Percentiles rank a stretch among this genome's conserved stretches.
phyloP scores from a whole-genome alignment of 2,113 vertebrate genomes.

The Zapus hudsonius region DNA sequence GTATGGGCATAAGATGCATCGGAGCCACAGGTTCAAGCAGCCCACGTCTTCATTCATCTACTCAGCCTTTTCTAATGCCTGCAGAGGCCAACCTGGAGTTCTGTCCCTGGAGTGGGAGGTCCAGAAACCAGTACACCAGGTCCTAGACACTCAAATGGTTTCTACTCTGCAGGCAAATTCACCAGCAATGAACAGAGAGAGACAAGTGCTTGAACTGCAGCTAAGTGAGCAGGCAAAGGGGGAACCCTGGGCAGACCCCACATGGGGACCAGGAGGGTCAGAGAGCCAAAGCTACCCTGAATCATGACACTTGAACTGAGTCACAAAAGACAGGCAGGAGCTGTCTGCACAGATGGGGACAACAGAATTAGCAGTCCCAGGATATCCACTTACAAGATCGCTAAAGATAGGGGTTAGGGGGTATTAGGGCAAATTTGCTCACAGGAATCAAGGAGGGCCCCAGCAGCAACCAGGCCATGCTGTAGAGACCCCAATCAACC shows the following conservation, averaged over 20 bases:
- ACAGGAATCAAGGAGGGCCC: not conserved
- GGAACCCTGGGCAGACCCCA: not conserved
- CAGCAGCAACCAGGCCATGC: not conserved
- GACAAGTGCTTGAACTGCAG: not conserved
- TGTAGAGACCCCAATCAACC: not conserved
- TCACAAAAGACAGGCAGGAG: not conserved
- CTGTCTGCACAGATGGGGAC: not conserved
- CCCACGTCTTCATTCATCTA: not conserved
- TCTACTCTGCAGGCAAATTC: not conserved
- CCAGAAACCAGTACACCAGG: not conserved
- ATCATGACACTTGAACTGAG: not conserved
- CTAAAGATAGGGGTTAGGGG: not conserved
- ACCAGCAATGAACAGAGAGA: not conserved
- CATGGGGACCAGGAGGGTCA: not conserved
- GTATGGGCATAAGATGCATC: not conserved
- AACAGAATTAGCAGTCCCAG: not conserved
- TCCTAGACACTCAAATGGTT: not conserved
- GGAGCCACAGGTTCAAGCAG: not conserved
- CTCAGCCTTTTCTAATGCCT: not conserved
- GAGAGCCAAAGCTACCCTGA: not conserved
- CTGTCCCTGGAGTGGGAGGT: not conserved
- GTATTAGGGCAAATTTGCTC: not conserved
- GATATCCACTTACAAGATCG: not conserved
- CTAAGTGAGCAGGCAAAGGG: not conserved
- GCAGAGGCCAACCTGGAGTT: too few relatives aligned